A percentile compares a stretch with the other conserved stretches of the same genome.
These are phyloP conservation scores for Drosophila paulistorum DNA, from an alignment of 1,140 invertebrate species.

Conservation along the genomic window DNA sequence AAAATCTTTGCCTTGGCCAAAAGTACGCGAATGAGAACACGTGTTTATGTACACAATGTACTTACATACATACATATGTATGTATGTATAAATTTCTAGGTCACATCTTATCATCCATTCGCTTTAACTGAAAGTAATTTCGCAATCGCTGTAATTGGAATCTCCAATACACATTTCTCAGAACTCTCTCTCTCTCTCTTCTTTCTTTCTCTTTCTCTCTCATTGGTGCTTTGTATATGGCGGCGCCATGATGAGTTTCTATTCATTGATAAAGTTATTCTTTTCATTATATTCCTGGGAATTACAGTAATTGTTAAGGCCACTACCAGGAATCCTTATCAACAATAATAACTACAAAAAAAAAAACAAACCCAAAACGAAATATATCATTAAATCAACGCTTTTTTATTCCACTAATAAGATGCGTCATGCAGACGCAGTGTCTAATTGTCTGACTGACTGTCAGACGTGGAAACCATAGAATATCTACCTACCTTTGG, in stretches of 20 bases:
- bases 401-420: slow-evolving; percentile 4
- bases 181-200: neutral
- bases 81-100: slow-evolving; percentile 1
- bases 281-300: neutral
- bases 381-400: neutral
- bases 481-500: neutral
- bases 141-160: slow-evolving; percentile 6
- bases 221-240: too few relatives aligned
- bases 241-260: neutral
- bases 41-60: neutral
- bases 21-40: neutral
- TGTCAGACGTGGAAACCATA: neutral
- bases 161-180: neutral
- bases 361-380: neutral
- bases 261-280: neutral
- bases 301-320: slow-evolving; percentile 1
- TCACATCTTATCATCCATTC: slow-evolving; percentile 1
- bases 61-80: too few relatives aligned
- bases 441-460: neutral
- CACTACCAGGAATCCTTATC: slow-evolving; percentile 5
- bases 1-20: slow-evolving; percentile 10
- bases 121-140: slow-evolving; percentile 4
- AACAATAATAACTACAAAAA: neutral
- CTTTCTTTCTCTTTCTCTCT: neutral
- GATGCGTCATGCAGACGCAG: slow-evolving; percentile 8